Percentiles rank a stretch among this genome's conserved stretches.
Evolutionary conservation across 2,797 vertebrate genomes (phyloP).

Genomic region (Darevskia mixta): DNA sequence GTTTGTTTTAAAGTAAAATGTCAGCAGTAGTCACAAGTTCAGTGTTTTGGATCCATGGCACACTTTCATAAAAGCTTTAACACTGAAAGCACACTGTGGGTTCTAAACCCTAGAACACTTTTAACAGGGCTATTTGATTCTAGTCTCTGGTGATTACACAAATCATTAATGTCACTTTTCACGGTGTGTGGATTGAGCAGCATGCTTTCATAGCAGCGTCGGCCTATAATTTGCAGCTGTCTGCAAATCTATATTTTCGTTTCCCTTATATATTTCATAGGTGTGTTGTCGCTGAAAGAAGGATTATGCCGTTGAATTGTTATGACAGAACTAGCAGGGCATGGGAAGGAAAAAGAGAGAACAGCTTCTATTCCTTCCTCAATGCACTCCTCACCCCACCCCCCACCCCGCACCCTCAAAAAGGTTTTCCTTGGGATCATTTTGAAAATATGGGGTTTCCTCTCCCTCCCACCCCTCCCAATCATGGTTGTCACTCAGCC

Average conservation of each 20-base stretch:
- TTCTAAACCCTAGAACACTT: not conserved
- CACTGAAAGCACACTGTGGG: not conserved
- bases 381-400: not conserved
- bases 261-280: not conserved
- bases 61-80: not conserved
- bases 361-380: not conserved
- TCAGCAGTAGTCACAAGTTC: not conserved
- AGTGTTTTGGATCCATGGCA: not conserved
- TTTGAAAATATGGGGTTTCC: not conserved
- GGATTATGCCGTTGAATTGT: not conserved
- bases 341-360: not conserved
- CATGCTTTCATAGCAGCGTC: not conserved
- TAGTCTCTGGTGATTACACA: not conserved
- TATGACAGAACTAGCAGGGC: not conserved
- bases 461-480: not conserved
- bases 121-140: not conserved
- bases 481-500: not conserved
- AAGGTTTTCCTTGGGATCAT: not conserved
- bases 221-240: not conserved
- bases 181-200: not conserved
- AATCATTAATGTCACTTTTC: conserved; percentile 22
- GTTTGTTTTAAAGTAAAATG: conserved; percentile 12
- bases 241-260: conserved; percentile 1
- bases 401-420: not conserved
- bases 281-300: not conserved